Conservation (phyloP, 1,140 invertebrate genomes). For the Trachelipus rathkii region DNA sequence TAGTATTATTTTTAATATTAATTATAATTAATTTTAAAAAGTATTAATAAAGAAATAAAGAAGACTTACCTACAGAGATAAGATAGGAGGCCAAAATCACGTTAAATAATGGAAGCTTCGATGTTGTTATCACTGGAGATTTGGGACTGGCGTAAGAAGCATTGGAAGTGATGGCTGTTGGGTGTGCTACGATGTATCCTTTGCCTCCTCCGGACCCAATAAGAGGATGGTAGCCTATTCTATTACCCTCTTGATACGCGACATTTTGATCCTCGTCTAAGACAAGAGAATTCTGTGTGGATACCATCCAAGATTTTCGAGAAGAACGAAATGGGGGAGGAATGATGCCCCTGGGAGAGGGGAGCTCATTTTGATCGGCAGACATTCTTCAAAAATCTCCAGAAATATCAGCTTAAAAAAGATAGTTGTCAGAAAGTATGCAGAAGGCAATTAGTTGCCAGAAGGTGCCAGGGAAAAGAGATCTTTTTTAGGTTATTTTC, state of each 20-base stretch:
- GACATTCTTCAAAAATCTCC: background rate
- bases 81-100: background rate
- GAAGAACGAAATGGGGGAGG: background rate
- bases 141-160: background rate
- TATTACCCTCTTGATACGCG: background rate
- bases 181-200: background rate
- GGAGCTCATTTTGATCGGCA: background rate
- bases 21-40: too few relatives aligned
- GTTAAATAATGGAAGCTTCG: background rate
- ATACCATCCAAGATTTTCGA: background rate
- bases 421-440: too few relatives aligned
- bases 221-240: background rate
- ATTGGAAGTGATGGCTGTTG: background rate
- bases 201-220: background rate
- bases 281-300: background rate
- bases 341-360: background rate
- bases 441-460: too few relatives aligned
- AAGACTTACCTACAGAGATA: background rate
- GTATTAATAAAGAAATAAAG: too few relatives aligned
- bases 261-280: background rate
- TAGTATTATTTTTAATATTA: too few relatives aligned
- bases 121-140: background rate
- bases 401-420: too few relatives aligned
- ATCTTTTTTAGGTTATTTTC: too few relatives aligned
- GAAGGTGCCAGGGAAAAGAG: too few relatives aligned